phyloP scores from a whole-genome alignment of 2,113 vertebrate species.

The Mellivora capensis region DNA sequence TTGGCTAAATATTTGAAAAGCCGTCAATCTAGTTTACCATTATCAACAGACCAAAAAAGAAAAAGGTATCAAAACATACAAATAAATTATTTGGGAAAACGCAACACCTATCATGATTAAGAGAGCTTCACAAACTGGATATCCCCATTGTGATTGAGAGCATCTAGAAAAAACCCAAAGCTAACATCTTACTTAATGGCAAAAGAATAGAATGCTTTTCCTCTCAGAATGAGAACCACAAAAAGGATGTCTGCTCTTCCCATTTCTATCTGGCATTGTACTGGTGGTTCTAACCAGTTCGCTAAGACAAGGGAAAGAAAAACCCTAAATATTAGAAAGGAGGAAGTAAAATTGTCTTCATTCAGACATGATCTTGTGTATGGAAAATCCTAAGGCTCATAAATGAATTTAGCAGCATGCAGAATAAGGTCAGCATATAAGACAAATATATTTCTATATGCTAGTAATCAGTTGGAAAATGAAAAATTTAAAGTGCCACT shows the following conservation, averaged over 20 bases:
- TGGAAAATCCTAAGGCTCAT: slow-evolving; percentile 39
- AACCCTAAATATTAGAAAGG: background rate
- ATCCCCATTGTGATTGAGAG: background rate
- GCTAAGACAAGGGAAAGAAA: background rate
- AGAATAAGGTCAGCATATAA: slow-evolving; percentile 38
- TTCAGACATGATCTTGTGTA: background rate
- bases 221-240: background rate
- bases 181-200: background rate
- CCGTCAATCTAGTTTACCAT: background rate
- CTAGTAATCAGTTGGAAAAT: slow-evolving; percentile 61
- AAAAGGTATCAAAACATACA: slow-evolving; percentile 11
- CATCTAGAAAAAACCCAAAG: background rate
- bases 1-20: slow-evolving; percentile 40
- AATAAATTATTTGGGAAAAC: slow-evolving; percentile 1
- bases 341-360: slow-evolving; percentile 20
- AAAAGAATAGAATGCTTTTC: background rate
- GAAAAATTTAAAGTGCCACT: slow-evolving; percentile 49
- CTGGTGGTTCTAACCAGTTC: background rate
- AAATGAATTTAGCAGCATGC: slow-evolving; percentile 20
- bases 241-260: background rate
- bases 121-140: background rate
- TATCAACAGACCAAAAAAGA: background rate
- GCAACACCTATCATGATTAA: background rate
- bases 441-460: slow-evolving; percentile 26
- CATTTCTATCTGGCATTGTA: background rate